Percentiles rank a stretch among this genome's conserved stretches.
Conservation (phyloP, 2,113 vertebrate species). For the Beaufortia kweichowensis region DNA sequence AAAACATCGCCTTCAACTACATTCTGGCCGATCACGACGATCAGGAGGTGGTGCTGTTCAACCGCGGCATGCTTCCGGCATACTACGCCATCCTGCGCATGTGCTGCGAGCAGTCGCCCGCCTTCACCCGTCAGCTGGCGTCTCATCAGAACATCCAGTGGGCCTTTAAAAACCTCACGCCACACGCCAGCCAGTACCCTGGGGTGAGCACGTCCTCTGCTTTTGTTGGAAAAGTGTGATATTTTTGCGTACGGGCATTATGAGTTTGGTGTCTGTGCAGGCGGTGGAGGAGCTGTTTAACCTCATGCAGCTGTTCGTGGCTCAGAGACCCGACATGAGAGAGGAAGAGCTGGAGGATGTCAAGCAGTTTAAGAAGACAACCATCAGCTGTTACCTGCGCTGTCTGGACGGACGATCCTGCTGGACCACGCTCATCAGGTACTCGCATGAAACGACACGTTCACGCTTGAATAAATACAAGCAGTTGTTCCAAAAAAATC, state of each 20-base stretch:
- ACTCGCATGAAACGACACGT: slow-evolving; percentile 29
- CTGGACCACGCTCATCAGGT: slow-evolving; percentile 99
- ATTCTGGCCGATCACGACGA: slow-evolving; percentile 98
- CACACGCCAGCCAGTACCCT: slow-evolving; percentile 98
- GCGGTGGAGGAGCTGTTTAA: slow-evolving; percentile 98
- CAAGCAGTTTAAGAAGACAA: slow-evolving; percentile 99
- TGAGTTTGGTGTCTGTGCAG: slow-evolving; percentile 62
- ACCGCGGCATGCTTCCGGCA: slow-evolving; percentile 97
- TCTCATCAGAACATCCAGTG: slow-evolving; percentile 99
- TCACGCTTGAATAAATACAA: too few species aligned
- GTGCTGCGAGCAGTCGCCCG: slow-evolving; percentile 95
- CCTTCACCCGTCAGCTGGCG: slow-evolving; percentile 94
- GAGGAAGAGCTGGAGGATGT: slow-evolving; percentile 95
- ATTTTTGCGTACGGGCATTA: too few species aligned
- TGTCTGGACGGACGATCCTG: slow-evolving; percentile 98
- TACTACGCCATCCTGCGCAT: slow-evolving; percentile 98
- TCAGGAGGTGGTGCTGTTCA: slow-evolving; percentile 99
- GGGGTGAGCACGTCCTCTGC: slow-evolving; percentile 76
- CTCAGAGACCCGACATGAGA: slow-evolving; percentile 93
- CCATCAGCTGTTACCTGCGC: slow-evolving; percentile 98
- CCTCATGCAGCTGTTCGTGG: slow-evolving; percentile 98
- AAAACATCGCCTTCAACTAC: slow-evolving; percentile 99
- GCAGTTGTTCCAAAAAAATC: too few species aligned
- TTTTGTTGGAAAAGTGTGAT: not conserved
- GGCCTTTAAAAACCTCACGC: slow-evolving; percentile 99